Conservation (phyloP, 2,797 vertebrate genomes). For the Heterohyrax brucei region DNA sequence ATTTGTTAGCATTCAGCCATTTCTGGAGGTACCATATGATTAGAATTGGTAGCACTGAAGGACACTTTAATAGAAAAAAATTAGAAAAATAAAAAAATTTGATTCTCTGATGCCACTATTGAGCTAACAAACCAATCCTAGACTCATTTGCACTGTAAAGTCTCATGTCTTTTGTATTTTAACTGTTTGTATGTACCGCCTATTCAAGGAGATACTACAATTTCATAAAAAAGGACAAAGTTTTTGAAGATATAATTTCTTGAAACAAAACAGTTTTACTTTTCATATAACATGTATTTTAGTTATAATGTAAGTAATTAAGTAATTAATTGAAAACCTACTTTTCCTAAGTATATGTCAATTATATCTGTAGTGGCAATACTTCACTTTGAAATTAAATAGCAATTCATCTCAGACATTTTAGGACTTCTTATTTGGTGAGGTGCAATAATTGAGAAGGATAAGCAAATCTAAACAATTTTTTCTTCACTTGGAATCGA, state of each 20-base stretch:
- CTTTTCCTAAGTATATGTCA: conserved; percentile 1
- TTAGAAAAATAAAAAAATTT: background rate
- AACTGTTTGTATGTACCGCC: background rate
- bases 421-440: background rate
- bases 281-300: background rate
- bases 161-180: background rate
- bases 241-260: background rate
- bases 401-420: background rate
- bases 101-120: background rate
- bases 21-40: too few relatives aligned
- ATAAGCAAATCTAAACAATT: background rate
- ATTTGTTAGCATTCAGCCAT: too few relatives aligned
- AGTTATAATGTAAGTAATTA: background rate
- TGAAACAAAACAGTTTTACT: background rate
- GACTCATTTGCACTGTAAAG: background rate
- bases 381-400: conserved; percentile 54
- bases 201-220: background rate
- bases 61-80: background rate
- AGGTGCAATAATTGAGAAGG: background rate
- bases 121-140: background rate
- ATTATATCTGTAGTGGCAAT: conserved; percentile 62
- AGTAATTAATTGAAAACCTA: conserved; percentile 23
- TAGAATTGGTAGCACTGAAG: background rate
- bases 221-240: background rate
- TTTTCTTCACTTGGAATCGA: background rate